phyloP scores from a whole-genome alignment of 2,113 vertebrate species.

The Saimiri boliviensis region DNA sequence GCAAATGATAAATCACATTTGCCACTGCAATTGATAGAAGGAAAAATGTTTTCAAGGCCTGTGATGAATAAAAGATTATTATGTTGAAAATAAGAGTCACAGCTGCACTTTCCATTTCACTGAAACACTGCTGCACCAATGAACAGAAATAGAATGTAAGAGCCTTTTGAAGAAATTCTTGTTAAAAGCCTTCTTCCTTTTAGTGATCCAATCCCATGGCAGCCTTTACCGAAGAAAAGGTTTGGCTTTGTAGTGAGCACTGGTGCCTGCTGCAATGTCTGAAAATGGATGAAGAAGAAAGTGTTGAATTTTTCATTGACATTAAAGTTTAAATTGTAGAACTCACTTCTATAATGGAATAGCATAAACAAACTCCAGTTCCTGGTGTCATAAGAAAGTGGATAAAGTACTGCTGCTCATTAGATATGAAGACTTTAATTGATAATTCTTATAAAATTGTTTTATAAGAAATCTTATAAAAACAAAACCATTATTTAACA shows the following conservation, averaged over 20 bases:
- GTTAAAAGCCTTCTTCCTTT: background rate
- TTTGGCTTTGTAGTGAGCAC: background rate
- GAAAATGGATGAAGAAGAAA: background rate
- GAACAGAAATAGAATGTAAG: background rate
- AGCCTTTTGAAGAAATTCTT: background rate
- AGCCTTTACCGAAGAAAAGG: background rate
- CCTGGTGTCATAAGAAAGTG: background rate
- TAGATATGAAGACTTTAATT: background rate
- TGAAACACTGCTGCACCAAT: background rate
- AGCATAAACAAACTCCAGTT: background rate
- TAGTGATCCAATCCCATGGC: background rate
- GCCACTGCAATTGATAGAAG: background rate
- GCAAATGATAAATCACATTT: conserved; percentile 3
- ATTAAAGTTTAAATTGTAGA: background rate
- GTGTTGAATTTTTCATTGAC: background rate
- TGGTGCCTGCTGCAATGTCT: background rate
- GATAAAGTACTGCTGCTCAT: background rate
- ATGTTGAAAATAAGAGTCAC: background rate
- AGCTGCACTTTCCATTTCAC: background rate
- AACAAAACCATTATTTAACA: background rate
- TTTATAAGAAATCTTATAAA: background rate
- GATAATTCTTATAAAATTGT: background rate
- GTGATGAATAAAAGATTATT: background rate
- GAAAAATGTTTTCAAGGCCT: background rate
- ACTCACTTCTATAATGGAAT: background rate